phyloP scores from a whole-genome alignment of 2,888 invertebrate species.

The Masnerella sp. region DNA sequence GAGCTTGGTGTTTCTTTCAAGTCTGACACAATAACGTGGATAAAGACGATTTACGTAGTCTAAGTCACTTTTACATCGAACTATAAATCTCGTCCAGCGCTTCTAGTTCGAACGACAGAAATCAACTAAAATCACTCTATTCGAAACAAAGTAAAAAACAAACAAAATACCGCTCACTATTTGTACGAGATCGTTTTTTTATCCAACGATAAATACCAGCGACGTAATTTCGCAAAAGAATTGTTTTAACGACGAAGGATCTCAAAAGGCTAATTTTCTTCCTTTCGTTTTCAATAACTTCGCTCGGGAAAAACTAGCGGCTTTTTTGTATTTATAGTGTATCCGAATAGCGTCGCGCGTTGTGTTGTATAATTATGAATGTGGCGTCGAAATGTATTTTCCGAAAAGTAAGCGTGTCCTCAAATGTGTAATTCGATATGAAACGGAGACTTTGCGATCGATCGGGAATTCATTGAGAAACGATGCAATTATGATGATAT shows the following conservation, averaged over 20 bases:
- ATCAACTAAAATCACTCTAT: constrained; percentile 3
- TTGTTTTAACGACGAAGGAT: constrained; percentile 61
- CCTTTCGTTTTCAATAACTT: constrained; percentile 59
- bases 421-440: constrained; percentile 18
- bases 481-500: too few relatives aligned
- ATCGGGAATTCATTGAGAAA: constrained; percentile 19
- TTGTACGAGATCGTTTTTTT: constrained; percentile 54
- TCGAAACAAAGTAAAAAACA: constrained; percentile 7
- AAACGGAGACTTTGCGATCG: background rate
- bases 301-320: constrained; percentile 67
- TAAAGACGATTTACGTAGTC: constrained; percentile 48
- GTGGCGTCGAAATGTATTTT: constrained; percentile 43
- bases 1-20: constrained; percentile 62
- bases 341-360: constrained; percentile 68
- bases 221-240: constrained; percentile 28
- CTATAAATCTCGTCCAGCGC: constrained; percentile 54
- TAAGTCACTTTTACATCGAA: constrained; percentile 56
- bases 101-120: constrained; percentile 37
- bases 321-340: constrained; percentile 68
- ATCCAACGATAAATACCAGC: constrained; percentile 47
- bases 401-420: constrained; percentile 28
- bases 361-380: constrained; percentile 51
- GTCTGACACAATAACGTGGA: constrained; percentile 54
- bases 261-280: constrained; percentile 62
- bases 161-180: constrained; percentile 54